Percentiles rank a stretch among this genome's conserved stretches.
Evolutionary conservation across 2,113 vertebrate genomes (phyloP).

Genomic region (Aptenodytes forsteri): DNA sequence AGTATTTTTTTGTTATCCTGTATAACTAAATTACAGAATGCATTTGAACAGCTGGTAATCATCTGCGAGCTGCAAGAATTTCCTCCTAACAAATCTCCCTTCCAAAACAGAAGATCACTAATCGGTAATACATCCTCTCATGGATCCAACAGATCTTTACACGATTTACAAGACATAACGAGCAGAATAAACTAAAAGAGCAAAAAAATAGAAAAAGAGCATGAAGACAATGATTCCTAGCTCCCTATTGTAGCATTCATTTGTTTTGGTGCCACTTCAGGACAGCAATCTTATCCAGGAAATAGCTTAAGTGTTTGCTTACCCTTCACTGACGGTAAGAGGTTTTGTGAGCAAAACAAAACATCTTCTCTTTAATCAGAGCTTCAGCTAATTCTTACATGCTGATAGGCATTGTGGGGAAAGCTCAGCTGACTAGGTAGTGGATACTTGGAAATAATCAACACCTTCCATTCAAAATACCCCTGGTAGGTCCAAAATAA

Average conservation of each 20-base stretch:
- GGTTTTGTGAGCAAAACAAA: neutral
- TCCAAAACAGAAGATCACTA: neutral
- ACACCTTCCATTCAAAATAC: neutral
- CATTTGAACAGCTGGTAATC: conserved; percentile 12
- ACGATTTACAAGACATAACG: neutral
- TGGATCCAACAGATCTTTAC: neutral
- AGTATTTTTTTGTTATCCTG: neutral
- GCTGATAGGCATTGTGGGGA: neutral
- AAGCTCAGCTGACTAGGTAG: neutral
- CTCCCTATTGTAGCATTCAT: neutral
- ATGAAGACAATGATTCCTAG: neutral
- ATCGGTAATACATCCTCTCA: neutral
- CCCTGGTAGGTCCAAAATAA: neutral
- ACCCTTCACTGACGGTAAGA: neutral
- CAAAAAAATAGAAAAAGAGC: neutral
- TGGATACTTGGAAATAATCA: neutral
- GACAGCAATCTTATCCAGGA: neutral
- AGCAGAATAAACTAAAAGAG: neutral
- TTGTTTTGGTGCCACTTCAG: neutral
- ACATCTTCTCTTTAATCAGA: neutral
- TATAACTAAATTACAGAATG: neutral
- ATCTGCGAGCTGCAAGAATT: conserved; percentile 4
- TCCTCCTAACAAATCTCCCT: neutral
- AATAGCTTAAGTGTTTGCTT: neutral
- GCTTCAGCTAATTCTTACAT: neutral